phyloP scores from a whole-genome alignment of 2,113 vertebrate genomes.

The Epinephelus lanceolatus region DNA sequence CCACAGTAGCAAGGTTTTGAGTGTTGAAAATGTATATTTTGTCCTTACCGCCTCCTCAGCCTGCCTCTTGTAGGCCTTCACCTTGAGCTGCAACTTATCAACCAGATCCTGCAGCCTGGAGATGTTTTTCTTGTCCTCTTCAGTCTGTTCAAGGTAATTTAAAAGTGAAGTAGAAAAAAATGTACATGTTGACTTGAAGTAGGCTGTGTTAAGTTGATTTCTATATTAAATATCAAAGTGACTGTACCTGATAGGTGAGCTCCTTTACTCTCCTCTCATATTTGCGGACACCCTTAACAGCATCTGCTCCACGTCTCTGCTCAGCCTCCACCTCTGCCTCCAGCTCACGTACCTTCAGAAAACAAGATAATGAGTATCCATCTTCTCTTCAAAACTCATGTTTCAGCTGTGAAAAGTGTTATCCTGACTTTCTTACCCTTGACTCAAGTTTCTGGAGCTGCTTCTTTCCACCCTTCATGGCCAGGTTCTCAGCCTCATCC shows the following conservation, averaged over 20 bases:
- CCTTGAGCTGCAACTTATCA: constrained; percentile 90
- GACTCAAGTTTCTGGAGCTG: constrained; percentile 89
- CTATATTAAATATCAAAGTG: neutral
- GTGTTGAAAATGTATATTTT: neutral
- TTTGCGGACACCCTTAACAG: constrained; percentile 77
- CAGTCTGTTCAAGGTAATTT: constrained; percentile 53
- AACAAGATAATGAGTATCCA: constrained; percentile 72
- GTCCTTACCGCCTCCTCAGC: constrained; percentile 84
- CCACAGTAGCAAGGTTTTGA: neutral
- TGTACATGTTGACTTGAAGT: too few species aligned
- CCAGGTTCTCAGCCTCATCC: constrained; percentile 92
- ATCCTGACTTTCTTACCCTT: constrained; percentile 76
- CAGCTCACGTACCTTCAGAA: constrained; percentile 70
- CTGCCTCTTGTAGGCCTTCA: constrained; percentile 95
- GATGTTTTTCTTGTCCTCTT: constrained; percentile 77
- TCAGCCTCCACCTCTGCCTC: constrained; percentile 68
- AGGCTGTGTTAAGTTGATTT: too few species aligned
- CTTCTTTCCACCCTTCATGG: constrained; percentile 90
- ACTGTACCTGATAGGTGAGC: constrained; percentile 72
- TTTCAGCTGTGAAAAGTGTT: neutral
- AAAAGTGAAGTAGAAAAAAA: too few species aligned
- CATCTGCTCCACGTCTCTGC: constrained; percentile 74
- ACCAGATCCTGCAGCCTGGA: constrained; percentile 81
- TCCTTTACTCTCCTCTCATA: constrained; percentile 80
- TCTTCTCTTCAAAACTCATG: constrained; percentile 84